A percentile compares a stretch with the other conserved stretches of the same genome.
These are phyloP conservation scores for Drosophila meridiana DNA, from an alignment of 2,888 invertebrate species.

Conservation along the genomic window DNA sequence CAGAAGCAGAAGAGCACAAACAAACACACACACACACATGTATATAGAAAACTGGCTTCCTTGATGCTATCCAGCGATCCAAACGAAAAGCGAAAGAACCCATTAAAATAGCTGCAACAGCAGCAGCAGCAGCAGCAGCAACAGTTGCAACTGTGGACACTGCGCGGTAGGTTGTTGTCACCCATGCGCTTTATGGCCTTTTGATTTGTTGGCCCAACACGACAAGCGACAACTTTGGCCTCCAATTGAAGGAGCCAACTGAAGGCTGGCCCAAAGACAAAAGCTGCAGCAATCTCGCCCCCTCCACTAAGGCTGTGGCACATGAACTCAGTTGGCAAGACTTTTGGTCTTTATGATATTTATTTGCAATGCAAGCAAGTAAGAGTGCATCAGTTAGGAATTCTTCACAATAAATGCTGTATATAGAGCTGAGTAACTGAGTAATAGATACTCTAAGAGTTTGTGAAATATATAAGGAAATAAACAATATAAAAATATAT, in stretches of 20 bases:
- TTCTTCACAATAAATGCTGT: too few species aligned
- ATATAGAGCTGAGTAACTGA: not conserved
- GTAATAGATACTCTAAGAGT: too few species aligned
- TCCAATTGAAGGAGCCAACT: conserved; percentile 37
- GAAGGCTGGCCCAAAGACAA: conserved; percentile 2
- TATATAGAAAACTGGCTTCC: conserved; percentile 65
- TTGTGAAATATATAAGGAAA: too few species aligned
- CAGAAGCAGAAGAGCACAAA: conserved; percentile 30
- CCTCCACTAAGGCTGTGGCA: not conserved
- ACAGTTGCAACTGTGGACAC: conserved; percentile 28
- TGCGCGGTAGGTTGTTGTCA: conserved; percentile 74
- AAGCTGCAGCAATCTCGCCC: not conserved
- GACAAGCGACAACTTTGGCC: conserved; percentile 73
- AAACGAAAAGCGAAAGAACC: conserved; percentile 78
- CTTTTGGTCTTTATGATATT: not conserved
- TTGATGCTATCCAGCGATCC: conserved; percentile 74
- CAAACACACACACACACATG: conserved; percentile 21
- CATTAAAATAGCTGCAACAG: conserved; percentile 73
- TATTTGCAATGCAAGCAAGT: not conserved
- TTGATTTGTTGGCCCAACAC: conserved; percentile 68
- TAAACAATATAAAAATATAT: too few species aligned
- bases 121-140: conserved; percentile 33
- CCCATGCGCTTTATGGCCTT: conserved; percentile 44
- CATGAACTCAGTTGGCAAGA: not conserved
- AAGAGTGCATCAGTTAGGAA: not conserved